A percentile compares a stretch with the other conserved stretches of the same genome.
phyloP scores from a whole-genome alignment of 2,113 vertebrate species.

The Naja naja region DNA sequence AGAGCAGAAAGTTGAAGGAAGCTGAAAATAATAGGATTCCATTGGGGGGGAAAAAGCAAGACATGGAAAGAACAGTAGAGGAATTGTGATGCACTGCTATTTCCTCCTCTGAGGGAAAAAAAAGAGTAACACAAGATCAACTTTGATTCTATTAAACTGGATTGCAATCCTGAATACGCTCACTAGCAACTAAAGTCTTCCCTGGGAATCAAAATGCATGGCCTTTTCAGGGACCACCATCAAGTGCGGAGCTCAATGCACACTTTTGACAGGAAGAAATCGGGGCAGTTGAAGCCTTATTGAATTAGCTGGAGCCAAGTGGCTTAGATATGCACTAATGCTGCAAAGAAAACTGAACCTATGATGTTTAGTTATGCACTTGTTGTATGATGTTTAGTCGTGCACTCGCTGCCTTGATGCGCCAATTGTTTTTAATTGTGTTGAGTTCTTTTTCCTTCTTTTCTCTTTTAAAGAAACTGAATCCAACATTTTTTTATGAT shows the following conservation, averaged over 20 bases:
- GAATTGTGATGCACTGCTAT: background rate
- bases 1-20: slow-evolving; percentile 36
- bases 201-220: background rate
- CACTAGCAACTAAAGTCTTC: background rate
- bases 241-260: background rate
- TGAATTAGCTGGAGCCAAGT: slow-evolving; percentile 50
- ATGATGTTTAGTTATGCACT: slow-evolving; percentile 51
- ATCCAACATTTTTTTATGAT: slow-evolving; percentile 18
- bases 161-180: background rate
- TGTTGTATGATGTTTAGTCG: slow-evolving; percentile 51
- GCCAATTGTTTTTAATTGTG: slow-evolving; percentile 47
- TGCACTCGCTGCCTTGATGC: slow-evolving; percentile 49
- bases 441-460: slow-evolving; percentile 12
- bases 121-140: slow-evolving; percentile 38
- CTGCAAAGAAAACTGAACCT: slow-evolving; percentile 59
- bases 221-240: slow-evolving; percentile 31
- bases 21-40: background rate
- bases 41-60: slow-evolving; percentile 14
- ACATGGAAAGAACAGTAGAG: slow-evolving; percentile 26
- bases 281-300: slow-evolving; percentile 49
- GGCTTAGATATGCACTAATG: slow-evolving; percentile 54
- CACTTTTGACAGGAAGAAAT: slow-evolving; percentile 45
- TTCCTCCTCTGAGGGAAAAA: background rate
- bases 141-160: slow-evolving; percentile 50
- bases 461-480: background rate